phyloP scores from a whole-genome alignment of 2,113 vertebrate genomes.

The Trogon surrucura region DNA sequence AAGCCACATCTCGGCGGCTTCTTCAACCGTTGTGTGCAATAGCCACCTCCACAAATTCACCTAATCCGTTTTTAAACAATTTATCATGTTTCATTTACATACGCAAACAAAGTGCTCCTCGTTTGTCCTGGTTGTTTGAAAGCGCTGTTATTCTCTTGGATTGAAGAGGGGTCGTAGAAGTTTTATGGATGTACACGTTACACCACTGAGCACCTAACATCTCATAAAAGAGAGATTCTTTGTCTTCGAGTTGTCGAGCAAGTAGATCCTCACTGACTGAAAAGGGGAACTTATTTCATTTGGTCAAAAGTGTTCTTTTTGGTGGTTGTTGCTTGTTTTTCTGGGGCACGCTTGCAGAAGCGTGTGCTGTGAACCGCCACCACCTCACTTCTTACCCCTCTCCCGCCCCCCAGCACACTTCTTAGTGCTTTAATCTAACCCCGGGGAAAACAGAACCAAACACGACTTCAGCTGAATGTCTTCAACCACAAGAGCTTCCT shows the following conservation, averaged over 20 bases:
- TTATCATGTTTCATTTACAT: neutral
- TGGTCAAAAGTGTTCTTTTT: neutral
- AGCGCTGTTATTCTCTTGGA: neutral
- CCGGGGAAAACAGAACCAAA: neutral
- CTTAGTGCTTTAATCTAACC: neutral
- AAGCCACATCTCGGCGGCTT: neutral
- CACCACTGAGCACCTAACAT: neutral
- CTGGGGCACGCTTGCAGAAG: neutral
- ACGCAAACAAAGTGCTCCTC: neutral
- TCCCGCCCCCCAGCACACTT: fast-evolving
- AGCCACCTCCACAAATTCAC: neutral
- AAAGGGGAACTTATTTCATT: neutral
- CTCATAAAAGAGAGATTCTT: neutral
- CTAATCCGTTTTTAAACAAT: neutral
- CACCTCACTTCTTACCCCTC: neutral
- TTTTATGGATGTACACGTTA: neutral
- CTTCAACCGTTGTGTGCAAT: fast-evolving
- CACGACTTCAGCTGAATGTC: neutral
- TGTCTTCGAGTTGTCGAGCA: neutral
- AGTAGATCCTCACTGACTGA: neutral
- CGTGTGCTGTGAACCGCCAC: neutral
- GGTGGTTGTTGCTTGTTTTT: neutral
- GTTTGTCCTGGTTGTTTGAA: neutral
- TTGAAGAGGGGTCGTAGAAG: neutral
- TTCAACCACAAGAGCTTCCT: neutral